Base-by-base conservation (phyloP, 2,888 invertebrate genomes). In the Chloroclystis v-ata region DNA sequence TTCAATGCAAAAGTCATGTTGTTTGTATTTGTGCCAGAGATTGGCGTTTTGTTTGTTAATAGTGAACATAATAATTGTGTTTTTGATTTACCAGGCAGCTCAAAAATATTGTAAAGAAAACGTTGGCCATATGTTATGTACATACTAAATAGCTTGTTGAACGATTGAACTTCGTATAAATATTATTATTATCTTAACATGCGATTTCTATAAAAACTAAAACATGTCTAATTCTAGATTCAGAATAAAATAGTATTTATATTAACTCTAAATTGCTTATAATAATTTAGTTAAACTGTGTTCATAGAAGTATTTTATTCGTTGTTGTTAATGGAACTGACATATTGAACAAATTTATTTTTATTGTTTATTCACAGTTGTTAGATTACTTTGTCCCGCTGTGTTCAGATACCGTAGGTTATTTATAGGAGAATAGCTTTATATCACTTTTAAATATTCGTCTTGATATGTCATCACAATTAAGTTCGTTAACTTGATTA, bases 361-460 rank as follows among this genome's bases (percentile, higher is more conserved):
- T 44, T 37, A 16, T 49, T 33, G 30, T 38, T 41, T 26, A 28
- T 35, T 28, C 37, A 43, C 45, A 47, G 45, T 29, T 47, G 24
- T 32, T 43, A 41, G 47, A 43, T 16, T 41, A 43, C 30, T 48
- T 54, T 68, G 65, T 72, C 68, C 72, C n/a, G 16, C 16, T 83
- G 82, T 84, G 83, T 85, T 84, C 83, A 82, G 63, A 79, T 78
- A 16, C 74, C 47, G 61, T 78, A 79, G 72, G 61, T 45, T 60
- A 58, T 52, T 65, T 62, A 56, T 57, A 63, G 52, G 63, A 48
- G 61, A 63, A 61, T 58, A 32, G 33, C 59, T 56, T 51, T 20
- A 20, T 20, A 20, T 20, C 20, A 20, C 2, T 20, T 20, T 20
- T 20, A 20, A 20, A 20, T 20, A 20, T 20, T 2, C 20, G 20